A percentile compares a stretch with the other conserved stretches of the same genome.
These are phyloP conservation scores for Ridgeia piscesae DNA, from an alignment of 1,140 invertebrate genomes.

Conservation along the genomic window DNA sequence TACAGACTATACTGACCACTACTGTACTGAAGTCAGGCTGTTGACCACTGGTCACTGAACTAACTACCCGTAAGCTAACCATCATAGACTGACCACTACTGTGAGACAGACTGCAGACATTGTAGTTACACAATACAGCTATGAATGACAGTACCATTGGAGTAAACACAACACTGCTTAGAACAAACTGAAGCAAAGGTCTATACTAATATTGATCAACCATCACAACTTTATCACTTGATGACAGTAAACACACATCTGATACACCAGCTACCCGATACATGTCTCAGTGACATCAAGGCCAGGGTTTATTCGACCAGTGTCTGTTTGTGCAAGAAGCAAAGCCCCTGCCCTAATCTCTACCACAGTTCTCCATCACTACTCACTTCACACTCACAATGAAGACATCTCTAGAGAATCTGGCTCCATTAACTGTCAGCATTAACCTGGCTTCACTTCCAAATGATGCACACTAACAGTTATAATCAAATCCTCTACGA, in stretches of 20 bases:
- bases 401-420: not conserved
- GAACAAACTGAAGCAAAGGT: not conserved
- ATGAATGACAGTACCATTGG: not conserved
- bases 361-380: not conserved
- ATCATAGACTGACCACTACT: not conserved
- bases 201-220: not conserved
- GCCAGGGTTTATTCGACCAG: not conserved
- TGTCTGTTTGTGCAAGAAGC: not conserved
- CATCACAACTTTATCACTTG: not conserved
- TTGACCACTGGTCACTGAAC: too few species aligned
- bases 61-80: too few species aligned
- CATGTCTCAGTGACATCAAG: not conserved
- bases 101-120: not conserved
- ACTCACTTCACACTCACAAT: not conserved
- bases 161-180: not conserved
- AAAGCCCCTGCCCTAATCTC: not conserved
- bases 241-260: not conserved
- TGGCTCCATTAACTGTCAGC: not conserved
- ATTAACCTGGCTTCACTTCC: not conserved
- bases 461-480: not conserved
- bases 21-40: too few species aligned
- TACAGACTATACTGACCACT: too few species aligned
- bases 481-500: not conserved
- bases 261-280: not conserved
- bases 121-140: not conserved